phyloP scores from a whole-genome alignment of 1,140 invertebrate genomes.

The Euura lappo region DNA sequence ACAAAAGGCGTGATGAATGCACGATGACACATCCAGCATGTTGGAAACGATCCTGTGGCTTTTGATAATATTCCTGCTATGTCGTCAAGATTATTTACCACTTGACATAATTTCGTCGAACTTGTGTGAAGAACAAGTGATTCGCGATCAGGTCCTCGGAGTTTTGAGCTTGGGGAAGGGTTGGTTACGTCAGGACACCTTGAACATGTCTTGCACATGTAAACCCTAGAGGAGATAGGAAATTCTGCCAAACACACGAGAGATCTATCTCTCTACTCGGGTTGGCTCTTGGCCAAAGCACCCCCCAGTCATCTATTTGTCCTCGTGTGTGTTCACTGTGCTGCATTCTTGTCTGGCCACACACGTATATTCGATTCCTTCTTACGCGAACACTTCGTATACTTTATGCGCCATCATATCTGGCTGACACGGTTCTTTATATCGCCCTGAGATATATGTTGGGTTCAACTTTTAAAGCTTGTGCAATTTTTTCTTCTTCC shows the following conservation, averaged over 20 bases:
- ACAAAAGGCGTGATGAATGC: no score
- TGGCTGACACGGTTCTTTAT: constrained; percentile 15
- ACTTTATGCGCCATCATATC: constrained; percentile 14
- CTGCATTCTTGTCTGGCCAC: constrained; percentile 7
- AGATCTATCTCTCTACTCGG: constrained; percentile 30
- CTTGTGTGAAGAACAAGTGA: no score
- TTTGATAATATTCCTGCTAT: no score
- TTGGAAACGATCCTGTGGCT: no score
- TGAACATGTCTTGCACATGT: no score
- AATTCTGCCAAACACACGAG: constrained; percentile 45
- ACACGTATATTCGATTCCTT: constrained; percentile 18
- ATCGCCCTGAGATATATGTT: background rate
- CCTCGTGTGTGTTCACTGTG: background rate
- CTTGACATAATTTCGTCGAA: no score
- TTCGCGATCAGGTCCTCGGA: no score
- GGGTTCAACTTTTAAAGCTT: background rate
- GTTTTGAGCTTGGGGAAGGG: no score
- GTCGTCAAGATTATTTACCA: no score
- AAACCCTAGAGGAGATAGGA: constrained; percentile 12
- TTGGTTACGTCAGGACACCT: no score
- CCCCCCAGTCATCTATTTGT: constrained; percentile 20
- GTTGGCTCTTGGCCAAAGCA: constrained; percentile 40
- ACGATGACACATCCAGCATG: no score
- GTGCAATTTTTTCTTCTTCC: background rate
- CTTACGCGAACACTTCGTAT: constrained; percentile 28